These are phyloP conservation scores for Motacilla tschutschensis DNA, from an alignment of 2,113 vertebrate genomes.

Conservation along the genomic window DNA sequence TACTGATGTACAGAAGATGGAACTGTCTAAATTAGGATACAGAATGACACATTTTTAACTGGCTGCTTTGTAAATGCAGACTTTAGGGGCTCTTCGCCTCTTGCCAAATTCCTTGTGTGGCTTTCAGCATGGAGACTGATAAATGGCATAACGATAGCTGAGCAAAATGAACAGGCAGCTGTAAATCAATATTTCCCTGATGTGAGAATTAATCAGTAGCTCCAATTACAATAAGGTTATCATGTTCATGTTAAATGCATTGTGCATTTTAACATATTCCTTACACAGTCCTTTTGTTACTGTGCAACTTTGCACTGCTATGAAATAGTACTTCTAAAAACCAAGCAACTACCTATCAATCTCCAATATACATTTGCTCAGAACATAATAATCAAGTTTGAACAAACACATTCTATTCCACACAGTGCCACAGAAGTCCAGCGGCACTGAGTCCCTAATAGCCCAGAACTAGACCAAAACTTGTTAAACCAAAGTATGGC, in stretches of 20 bases:
- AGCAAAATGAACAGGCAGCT: conserved; percentile 37
- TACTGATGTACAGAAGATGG: not conserved
- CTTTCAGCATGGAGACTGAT: not conserved
- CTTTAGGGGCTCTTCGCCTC: not conserved
- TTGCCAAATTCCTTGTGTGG: not conserved
- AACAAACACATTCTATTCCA: not conserved
- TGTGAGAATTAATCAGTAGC: conserved; percentile 17
- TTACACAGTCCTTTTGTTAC: not conserved
- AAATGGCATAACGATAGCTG: not conserved
- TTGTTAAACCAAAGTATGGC: not conserved
- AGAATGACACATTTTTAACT: not conserved
- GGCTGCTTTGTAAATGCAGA: not conserved
- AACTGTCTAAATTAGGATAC: not conserved
- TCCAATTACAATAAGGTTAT: conserved; percentile 26
- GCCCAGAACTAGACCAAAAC: not conserved
- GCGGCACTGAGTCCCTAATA: not conserved
- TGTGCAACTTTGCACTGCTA: not conserved
- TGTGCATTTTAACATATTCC: conserved; percentile 23
- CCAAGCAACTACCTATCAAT: not conserved
- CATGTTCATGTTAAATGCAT: not conserved
- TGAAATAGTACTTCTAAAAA: not conserved
- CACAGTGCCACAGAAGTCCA: not conserved
- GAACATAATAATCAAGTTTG: not conserved
- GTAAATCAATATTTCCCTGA: conserved; percentile 27
- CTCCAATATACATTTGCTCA: conserved; percentile 5